Evolutionary conservation across 2,797 vertebrate species (phyloP), one percentile per base, ranked within the genome.

Genomic region (Danio jaintianensis): DNA sequence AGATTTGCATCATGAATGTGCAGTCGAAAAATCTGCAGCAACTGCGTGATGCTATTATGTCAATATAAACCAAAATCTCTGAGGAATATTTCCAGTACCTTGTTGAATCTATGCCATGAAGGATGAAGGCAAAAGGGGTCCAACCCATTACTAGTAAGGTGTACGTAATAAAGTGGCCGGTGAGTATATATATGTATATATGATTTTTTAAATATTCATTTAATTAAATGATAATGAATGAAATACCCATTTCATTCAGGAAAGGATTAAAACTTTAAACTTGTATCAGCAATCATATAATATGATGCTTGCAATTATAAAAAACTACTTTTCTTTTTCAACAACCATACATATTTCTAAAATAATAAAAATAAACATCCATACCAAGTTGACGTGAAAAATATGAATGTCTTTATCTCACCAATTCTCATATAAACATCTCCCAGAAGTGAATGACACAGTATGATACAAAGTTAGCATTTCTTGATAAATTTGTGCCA

Each of bases 341-440:
- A 53, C 7, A 52, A 38, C n/a, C 67, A 42, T 8, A 48, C 16
- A 48, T 45, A 53, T 48, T 29, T 61, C 38, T 70, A 67, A 2
- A 45, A 12, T 16, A 62, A 64, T 73, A 43, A 22, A 78, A 85
- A 90, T 78, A 78, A 80, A 91, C 9, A 59, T 48, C 72, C 73
- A 92, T 80, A 79, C 88, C 82, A 76, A 87, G 79, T 84, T 93
- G 86, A 92, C 92, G 88, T 94, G 92, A 93, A 94, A 95, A 94
- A 95, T 95, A 94, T 94, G 90, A 92, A 93, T 87, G 91, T 92
- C 89, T 91, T 95, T 95, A 94, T 94, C 92, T 94, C 92, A 94
- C 90, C 92, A 91, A 91, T 88, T 85, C 83, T 88, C 83, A 92
- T 94, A 94, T 90, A 95, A 95, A 94, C 92, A 93, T 93, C 91